Percentiles rank a stretch among this genome's conserved stretches.
Evolutionary conservation across 2,888 invertebrate genomes (phyloP).

Genomic region (Tromatobia lineatoria): DNA sequence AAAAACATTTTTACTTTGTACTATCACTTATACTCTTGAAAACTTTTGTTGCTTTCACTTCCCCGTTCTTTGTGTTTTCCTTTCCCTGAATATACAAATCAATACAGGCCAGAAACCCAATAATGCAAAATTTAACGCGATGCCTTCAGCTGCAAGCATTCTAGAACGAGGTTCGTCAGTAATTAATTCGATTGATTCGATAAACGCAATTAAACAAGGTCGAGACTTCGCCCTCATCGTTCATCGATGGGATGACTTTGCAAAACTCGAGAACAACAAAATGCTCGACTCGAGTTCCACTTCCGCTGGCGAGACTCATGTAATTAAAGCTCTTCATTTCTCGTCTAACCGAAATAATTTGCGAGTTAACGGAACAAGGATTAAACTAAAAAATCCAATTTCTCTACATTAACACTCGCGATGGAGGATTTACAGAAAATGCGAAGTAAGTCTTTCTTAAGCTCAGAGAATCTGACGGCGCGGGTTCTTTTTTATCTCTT

Average conservation of each 20-base stretch:
- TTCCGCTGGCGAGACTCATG: neutral
- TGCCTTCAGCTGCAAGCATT: slow-evolving; percentile 14
- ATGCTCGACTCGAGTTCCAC: neutral
- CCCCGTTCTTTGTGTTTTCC: neutral
- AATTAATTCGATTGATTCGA: slow-evolving; percentile 46
- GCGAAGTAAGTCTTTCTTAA: slow-evolving; percentile 2
- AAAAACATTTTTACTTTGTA: too few relatives aligned
- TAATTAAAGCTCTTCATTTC: slow-evolving; percentile 43
- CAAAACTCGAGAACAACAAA: neutral
- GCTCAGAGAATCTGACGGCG: neutral
- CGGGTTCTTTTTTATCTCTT: neutral
- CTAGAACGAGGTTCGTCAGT: slow-evolving; percentile 34
- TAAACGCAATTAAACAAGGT: slow-evolving; percentile 20
- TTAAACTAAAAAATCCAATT: neutral
- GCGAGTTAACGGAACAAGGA: neutral
- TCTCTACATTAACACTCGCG: neutral
- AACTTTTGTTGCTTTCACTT: neutral
- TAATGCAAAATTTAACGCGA: neutral
- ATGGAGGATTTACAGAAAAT: neutral
- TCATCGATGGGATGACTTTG: neutral
- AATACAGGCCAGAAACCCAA: neutral
- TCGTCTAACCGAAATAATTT: slow-evolving; percentile 33
- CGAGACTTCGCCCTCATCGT: neutral
- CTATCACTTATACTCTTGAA: too few relatives aligned
- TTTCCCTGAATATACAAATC: neutral